Evolutionary conservation across 2,113 vertebrate genomes (phyloP), one percentile per base, ranked within the genome.

Genomic region (Caloenas nicobarica): DNA sequence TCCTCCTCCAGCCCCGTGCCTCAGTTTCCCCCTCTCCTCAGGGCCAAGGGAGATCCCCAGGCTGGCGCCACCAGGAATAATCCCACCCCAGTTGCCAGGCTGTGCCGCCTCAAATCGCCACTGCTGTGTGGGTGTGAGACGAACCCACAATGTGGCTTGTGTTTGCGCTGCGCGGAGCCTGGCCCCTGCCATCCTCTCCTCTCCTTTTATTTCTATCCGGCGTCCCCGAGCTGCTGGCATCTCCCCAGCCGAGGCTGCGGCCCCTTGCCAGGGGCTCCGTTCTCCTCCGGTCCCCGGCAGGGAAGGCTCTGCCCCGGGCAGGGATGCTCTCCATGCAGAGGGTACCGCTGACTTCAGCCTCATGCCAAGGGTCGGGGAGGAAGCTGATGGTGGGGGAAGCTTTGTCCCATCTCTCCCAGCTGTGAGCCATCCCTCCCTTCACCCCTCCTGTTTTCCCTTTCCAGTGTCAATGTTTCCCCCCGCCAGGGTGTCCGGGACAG

Each of bases 21-120:
- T 94, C 81, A 51, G 91, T 88, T 95, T 93, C 82, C 85, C 54
- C 16, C 22, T 69, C 11, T 25, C 6, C 0, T 50, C 12, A 0
- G 0, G 15, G 16, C 21, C 42, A 17, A 7, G 42, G 42, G 42
- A 7, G 42, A 50, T 77, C 8, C 56, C 50, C 24, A 17, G 61
- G 60, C 56, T 83, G 78, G 46, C 2, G 7, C 56, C 6, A 1
- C 15, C 17, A 0, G 2, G 40, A 25, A 18, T 25, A 0, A 54
- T 86, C 84, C 81, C 81, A 33, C 2, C 5, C 33, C 38, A 8
- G 73, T 16, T n/a, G n/a, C 69, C 64, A 31, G 46, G 58, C 19
- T 1, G 6, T 68, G 42, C 42, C 16, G 42, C 42, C 42, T 16
- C 0, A 3, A 64, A 25, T 70, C 1, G 9, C 34, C 34, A 42